Base-by-base conservation (phyloP, 2,797 vertebrate species). In the Lycodopsis pacificus region DNA sequence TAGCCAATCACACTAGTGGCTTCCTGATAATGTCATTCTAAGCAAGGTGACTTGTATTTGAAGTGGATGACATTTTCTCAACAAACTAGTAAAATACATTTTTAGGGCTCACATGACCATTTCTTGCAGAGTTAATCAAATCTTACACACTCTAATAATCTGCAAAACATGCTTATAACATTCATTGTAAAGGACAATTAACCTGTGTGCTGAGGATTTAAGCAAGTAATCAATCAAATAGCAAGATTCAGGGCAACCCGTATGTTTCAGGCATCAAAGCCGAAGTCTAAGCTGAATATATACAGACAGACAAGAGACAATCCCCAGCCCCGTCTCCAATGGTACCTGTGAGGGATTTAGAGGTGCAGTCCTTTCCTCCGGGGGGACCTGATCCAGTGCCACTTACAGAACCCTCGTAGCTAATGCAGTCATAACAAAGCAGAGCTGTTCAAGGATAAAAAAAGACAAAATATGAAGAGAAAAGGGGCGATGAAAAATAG, bases 281-380 rank as follows among this genome's bases (percentile, higher is more conserved):
- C 53, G 70, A 64, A 62, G 46, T 82, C 46, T 56, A 69, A 78
- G 22, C 88, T 65, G n/a, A 79, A 75, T 2, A 80, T 2, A 80
- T 1, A 85, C 22, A 93, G n/a, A 91, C 53, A 92, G 72, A 89
- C 59, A 90, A 77, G 56, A 90, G 72, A 90, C 62, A 79, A 68
- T 75, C 85, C 88, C 89, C 86, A 82, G 63, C 88, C 92, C 90
- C 80, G 22, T 87, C 86, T 92, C 83, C 86, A 79, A 8, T 79
- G 91, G 94, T 96, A 99, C 97, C 98, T 91, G 97, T 97, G 87
- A 96, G 97, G 76, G 97, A 95, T 94, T 97, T 97, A 94, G 97
- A 96, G 88, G 96, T 96, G 81, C 95, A 88, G 86, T 97, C 97
- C 92, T 96, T 97, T 91, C 97, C 96, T 96, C 97, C 95, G 95